Conservation (phyloP, 2,797 vertebrate species). For the Ctenopoma multispine region DNA sequence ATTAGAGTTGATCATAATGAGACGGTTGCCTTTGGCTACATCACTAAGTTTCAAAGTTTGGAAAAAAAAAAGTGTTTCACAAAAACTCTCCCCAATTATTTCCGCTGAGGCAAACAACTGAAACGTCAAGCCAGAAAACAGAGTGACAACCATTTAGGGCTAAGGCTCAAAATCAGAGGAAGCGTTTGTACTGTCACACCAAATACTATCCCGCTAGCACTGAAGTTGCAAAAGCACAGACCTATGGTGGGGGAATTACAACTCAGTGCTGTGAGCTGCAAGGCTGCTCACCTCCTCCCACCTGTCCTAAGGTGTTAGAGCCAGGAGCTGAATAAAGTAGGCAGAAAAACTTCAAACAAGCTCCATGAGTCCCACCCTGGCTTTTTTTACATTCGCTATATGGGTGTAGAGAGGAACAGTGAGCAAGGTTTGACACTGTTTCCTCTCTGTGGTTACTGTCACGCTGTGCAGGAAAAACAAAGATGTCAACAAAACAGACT, state of each 20-base stretch:
- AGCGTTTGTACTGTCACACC: conserved; percentile 53
- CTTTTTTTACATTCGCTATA: conserved; percentile 35
- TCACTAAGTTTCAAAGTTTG: conserved; percentile 45
- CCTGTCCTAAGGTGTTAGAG: conserved; percentile 60
- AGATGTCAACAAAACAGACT: conserved; percentile 28
- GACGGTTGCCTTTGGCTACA: conserved; percentile 56
- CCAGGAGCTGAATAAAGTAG: conserved; percentile 64
- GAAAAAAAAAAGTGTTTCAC: conserved; percentile 48
- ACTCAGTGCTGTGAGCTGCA: conserved; percentile 26
- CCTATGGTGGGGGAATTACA: conserved; percentile 24
- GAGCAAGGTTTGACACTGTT: conserved; percentile 37
- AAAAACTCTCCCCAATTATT: conserved; percentile 69
- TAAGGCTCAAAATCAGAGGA: conserved; percentile 42
- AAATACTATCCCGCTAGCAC: conserved; percentile 37
- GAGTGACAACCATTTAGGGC: conserved; percentile 65
- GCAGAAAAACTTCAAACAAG: conserved; percentile 74
- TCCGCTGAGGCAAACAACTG: conserved; percentile 57
- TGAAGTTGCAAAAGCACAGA: conserved; percentile 41
- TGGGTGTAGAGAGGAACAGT: conserved; percentile 15
- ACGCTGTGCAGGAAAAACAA: conserved; percentile 26
- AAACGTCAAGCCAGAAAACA: conserved; percentile 48
- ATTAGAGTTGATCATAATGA: conserved; percentile 74
- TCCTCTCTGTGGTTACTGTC: conserved; percentile 32
- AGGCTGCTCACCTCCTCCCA: conserved; percentile 45
- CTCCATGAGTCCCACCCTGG: conserved; percentile 31